These are phyloP conservation scores for Brotula barbata DNA, from an alignment of 2,797 vertebrate genomes.

Conservation along the genomic window DNA sequence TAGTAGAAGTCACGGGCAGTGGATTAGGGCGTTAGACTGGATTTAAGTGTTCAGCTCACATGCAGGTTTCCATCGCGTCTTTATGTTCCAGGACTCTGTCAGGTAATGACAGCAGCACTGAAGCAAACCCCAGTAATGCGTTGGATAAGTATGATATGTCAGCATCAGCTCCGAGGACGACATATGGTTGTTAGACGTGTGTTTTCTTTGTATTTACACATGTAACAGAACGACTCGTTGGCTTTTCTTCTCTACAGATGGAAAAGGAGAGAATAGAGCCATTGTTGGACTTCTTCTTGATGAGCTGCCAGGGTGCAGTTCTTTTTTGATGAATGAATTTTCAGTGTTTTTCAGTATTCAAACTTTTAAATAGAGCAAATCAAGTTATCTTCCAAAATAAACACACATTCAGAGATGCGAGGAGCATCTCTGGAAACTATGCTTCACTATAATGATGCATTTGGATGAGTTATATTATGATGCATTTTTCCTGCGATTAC, in stretches of 20 bases:
- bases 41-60: slow-evolving; percentile 61
- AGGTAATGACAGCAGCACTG: slow-evolving; percentile 45
- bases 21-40: slow-evolving; percentile 65
- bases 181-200: slow-evolving; percentile 16
- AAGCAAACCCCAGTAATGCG: slow-evolving; percentile 57
- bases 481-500: not conserved
- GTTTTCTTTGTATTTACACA: slow-evolving; percentile 19
- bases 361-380: too few species aligned
- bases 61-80: slow-evolving; percentile 49
- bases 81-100: slow-evolving; percentile 54
- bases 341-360: too few species aligned
- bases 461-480: too few species aligned
- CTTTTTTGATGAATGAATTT: too few species aligned
- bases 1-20: slow-evolving; percentile 38
- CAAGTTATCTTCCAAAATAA: too few species aligned
- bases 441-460: slow-evolving; percentile 4
- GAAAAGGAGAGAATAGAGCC: too few species aligned
- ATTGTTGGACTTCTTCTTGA: too few species aligned
- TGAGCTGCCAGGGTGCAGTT: too few species aligned
- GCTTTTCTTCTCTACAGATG: too few species aligned
- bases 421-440: not conserved
- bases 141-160: slow-evolving; percentile 35
- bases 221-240: too few species aligned
- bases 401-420: not conserved
- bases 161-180: slow-evolving; percentile 34